Evolutionary conservation across 1,140 invertebrate genomes (phyloP).

Genomic region (Atta cephalotes): DNA sequence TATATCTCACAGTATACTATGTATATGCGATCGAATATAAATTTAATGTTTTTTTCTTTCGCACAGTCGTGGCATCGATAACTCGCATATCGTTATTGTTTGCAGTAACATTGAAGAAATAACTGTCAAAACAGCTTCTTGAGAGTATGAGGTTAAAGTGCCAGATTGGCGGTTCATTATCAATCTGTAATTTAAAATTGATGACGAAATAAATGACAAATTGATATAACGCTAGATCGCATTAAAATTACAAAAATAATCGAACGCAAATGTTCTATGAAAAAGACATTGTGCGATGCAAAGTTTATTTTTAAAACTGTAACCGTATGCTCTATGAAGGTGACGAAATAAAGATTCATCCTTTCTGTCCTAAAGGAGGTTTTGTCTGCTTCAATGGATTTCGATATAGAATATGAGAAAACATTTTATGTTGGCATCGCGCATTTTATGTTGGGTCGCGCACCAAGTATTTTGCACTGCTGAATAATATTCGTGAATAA

Average conservation of each 20-base stretch:
- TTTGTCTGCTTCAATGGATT: constrained; percentile 56
- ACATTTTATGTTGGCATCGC: constrained; percentile 28
- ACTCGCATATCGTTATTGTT: neutral
- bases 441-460: constrained; percentile 5
- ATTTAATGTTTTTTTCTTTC: constrained; percentile 29
- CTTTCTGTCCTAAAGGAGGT: constrained; percentile 59
- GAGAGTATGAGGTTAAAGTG: neutral
- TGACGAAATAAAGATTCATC: constrained; percentile 66
- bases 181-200: neutral
- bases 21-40: neutral
- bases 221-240: neutral
- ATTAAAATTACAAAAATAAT: neutral
- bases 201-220: neutral
- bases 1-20: constrained; percentile 20
- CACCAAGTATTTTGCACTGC: constrained; percentile 1
- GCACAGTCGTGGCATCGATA: neutral
- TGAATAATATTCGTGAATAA: neutral
- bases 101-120: constrained; percentile 1
- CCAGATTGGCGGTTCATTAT: neutral
- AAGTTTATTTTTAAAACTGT: constrained; percentile 43
- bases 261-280: constrained; percentile 19
- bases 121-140: neutral
- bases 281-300: neutral
- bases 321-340: constrained; percentile 31
- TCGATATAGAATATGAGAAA: constrained; percentile 66